Conservation (phyloP, 30 jellyfish, hydroid and myxozoan species). For the Aurelia sp. region DNA sequence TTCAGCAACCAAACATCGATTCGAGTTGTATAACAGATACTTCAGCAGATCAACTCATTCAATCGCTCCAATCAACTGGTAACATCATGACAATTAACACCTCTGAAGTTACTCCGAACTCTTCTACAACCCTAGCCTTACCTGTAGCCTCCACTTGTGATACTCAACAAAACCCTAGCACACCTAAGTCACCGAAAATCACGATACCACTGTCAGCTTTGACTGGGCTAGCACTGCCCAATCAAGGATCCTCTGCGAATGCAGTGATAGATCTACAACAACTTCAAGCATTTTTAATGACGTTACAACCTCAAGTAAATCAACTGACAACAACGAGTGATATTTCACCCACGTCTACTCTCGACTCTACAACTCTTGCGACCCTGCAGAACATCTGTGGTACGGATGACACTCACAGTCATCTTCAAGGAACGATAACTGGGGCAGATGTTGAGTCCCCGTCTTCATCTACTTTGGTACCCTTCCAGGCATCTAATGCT, state of each 20-base stretch:
- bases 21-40: neutral
- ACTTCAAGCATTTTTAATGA: conserved; percentile 63
- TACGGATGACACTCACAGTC: conserved; percentile 1
- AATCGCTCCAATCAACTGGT: neutral
- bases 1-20: too few species aligned
- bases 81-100: neutral
- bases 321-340: conserved; percentile 1
- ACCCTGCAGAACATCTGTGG: conserved; percentile 8
- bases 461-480: neutral
- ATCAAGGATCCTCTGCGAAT: conserved; percentile 14
- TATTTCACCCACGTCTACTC: neutral
- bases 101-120: neutral
- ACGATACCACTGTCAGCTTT: conserved; percentile 56
- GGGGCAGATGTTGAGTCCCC: neutral
- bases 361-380: conserved; percentile 29
- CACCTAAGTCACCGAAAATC: conserved; percentile 45
- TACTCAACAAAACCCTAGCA: too few species aligned
- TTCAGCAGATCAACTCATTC: neutral
- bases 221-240: conserved; percentile 35
- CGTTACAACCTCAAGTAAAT: conserved; percentile 43
- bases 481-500: neutral
- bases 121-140: too few species aligned
- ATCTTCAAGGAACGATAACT: neutral
- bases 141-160: too few species aligned
- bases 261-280: conserved; percentile 53